phyloP scores from a whole-genome alignment of 2,113 vertebrate genomes.

The Anarrhichthys ocellatus region DNA sequence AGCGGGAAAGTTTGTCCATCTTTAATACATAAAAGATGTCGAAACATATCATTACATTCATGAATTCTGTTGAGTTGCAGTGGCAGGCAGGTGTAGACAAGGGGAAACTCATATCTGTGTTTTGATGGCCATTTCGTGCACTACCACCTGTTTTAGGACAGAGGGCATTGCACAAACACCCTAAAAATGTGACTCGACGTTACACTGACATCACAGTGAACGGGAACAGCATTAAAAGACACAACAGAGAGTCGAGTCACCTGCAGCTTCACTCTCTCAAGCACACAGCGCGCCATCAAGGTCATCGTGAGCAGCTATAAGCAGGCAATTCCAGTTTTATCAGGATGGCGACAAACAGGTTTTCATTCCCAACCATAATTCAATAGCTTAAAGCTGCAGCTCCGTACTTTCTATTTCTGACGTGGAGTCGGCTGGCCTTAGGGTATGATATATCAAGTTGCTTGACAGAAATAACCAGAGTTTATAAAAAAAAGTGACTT shows the following conservation, averaged over 20 bases:
- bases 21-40: not conserved
- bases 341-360: not conserved
- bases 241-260: not conserved
- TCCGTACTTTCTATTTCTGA: conserved; percentile 23
- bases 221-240: not conserved
- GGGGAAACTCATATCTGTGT: not conserved
- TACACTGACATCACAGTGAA: not conserved
- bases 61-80: not conserved
- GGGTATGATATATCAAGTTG: conserved; percentile 11
- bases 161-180: not conserved
- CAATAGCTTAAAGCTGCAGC: conserved; percentile 3
- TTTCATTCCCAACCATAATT: conserved; percentile 18
- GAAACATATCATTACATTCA: conserved; percentile 2
- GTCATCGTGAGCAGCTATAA: not conserved
- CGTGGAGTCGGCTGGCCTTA: not conserved
- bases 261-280: not conserved
- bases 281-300: conserved; percentile 27
- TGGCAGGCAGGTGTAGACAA: not conserved
- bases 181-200: not conserved
- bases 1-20: not conserved
- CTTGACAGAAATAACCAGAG: conserved; percentile 37
- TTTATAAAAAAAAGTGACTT: conserved; percentile 47
- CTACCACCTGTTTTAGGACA: conserved; percentile 17
- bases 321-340: conserved; percentile 23
- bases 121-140: conserved; percentile 7